Evolutionary conservation across 2,888 invertebrate species (phyloP).

Genomic region (Buathra laborator): DNA sequence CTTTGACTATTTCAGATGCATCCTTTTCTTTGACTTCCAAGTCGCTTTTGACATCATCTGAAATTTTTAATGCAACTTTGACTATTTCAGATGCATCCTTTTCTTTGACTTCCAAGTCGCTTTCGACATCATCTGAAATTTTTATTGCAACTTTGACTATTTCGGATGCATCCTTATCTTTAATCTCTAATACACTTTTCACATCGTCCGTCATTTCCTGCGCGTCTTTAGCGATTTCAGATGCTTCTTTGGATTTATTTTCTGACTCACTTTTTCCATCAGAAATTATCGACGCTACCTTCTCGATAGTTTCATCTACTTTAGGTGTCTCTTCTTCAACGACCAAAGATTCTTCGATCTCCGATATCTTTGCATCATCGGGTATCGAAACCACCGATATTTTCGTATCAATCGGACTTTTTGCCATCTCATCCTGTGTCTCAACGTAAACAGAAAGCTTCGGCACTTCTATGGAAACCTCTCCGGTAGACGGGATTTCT

Average conservation of each 20-base stretch:
- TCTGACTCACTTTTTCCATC: background rate
- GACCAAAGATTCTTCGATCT: background rate
- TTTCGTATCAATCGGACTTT: background rate
- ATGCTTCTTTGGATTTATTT: background rate
- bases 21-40: conserved; percentile 21
- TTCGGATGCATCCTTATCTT: background rate
- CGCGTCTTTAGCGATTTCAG: conserved; percentile 16
- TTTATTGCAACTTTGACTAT: background rate
- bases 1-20: no score
- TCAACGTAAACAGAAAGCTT: conserved; percentile 16
- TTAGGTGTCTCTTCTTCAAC: background rate
- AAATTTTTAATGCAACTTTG: background rate
- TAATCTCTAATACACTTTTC: background rate
- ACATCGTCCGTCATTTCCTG: background rate
- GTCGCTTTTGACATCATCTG: background rate
- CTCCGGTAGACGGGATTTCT: conserved; percentile 12
- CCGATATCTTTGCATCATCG: background rate
- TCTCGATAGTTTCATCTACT: background rate
- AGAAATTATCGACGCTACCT: background rate
- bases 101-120: background rate
- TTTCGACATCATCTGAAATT: background rate
- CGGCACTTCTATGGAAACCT: conserved; percentile 49
- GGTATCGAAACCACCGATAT: background rate
- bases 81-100: conserved; percentile 17
- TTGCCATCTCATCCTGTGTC: conserved; percentile 30